These are phyloP conservation scores for Hylomyscus alleni DNA, from an alignment of 2,797 vertebrate genomes.

Conservation along the genomic window DNA sequence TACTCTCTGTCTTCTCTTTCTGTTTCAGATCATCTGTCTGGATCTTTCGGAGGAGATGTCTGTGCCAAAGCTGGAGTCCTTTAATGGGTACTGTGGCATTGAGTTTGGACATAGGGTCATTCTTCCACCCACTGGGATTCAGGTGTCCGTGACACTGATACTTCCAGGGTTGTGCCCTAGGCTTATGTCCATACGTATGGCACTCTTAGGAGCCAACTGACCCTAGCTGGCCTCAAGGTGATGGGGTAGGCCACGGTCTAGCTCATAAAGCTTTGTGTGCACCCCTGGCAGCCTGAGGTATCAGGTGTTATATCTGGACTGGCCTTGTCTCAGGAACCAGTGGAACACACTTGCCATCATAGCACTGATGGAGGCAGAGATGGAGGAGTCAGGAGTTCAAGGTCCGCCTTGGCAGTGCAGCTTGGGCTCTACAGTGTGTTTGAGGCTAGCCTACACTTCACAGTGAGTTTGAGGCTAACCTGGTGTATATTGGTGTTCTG, in stretches of 20 bases:
- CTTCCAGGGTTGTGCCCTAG: neutral
- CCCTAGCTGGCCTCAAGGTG: neutral
- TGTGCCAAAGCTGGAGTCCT: constrained; percentile 95
- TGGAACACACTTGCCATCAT: neutral
- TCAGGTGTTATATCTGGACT: neutral
- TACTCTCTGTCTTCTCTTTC: neutral
- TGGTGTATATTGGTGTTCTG: neutral
- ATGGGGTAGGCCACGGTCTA: neutral
- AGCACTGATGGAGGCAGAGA: neutral
- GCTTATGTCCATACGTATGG: neutral
- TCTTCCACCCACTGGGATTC: neutral
- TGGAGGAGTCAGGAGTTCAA: neutral
- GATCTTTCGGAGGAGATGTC: constrained; percentile 99
- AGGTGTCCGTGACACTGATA: neutral
- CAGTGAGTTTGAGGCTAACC: neutral
- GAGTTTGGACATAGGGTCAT: too few relatives aligned
- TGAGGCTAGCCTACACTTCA: neutral
- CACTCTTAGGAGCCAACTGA: neutral
- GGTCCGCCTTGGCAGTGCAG: neutral
- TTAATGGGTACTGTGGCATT: constrained; percentile 92
- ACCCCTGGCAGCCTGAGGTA: neutral
- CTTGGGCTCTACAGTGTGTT: too few relatives aligned
- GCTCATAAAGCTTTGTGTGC: neutral
- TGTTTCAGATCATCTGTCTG: constrained; percentile 95
- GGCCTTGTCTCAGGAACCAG: neutral